Evolutionary conservation across 2,888 invertebrate genomes (phyloP).

Genomic region (Phyllotreta striolata): DNA sequence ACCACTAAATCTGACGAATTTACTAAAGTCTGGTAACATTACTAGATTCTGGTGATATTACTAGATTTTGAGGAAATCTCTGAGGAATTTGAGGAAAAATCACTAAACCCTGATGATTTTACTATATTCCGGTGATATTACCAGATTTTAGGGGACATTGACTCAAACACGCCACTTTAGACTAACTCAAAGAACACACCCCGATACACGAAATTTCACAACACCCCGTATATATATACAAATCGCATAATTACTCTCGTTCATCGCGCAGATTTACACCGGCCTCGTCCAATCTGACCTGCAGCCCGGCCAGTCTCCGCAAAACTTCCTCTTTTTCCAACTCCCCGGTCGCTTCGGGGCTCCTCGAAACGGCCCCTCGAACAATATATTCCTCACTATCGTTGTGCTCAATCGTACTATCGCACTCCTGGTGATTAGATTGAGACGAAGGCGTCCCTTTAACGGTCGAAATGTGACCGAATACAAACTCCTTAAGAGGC

Average conservation of each 20-base stretch:
- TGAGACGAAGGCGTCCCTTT: slow-evolving; percentile 52
- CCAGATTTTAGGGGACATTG: too few relatives aligned
- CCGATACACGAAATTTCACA: too few relatives aligned
- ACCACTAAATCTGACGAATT: too few relatives aligned
- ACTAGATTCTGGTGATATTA: too few relatives aligned
- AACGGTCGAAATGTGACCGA: slow-evolving; percentile 54
- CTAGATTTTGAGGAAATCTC: too few relatives aligned
- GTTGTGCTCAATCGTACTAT: slow-evolving; percentile 55
- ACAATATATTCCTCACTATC: slow-evolving; percentile 68
- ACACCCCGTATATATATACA: too few relatives aligned
- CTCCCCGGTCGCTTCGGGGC: slow-evolving; percentile 35
- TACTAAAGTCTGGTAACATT: too few relatives aligned
- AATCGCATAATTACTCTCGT: slow-evolving; percentile 81
- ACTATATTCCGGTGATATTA: too few relatives aligned
- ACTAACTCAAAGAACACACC: too few relatives aligned
- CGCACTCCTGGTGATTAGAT: slow-evolving; percentile 56
- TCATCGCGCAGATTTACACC: slow-evolving; percentile 76
- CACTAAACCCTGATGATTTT: too few relatives aligned
- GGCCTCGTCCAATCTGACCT: slow-evolving; percentile 76
- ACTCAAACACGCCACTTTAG: too few relatives aligned
- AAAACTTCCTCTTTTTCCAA: slow-evolving; percentile 66
- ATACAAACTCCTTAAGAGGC: slow-evolving; percentile 60
- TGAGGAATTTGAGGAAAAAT: too few relatives aligned
- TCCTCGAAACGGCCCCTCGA: slow-evolving; percentile 71
- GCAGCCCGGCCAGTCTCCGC: slow-evolving; percentile 72